Conservation (phyloP, 2,113 vertebrate species). For the Oreochromis aureus region DNA sequence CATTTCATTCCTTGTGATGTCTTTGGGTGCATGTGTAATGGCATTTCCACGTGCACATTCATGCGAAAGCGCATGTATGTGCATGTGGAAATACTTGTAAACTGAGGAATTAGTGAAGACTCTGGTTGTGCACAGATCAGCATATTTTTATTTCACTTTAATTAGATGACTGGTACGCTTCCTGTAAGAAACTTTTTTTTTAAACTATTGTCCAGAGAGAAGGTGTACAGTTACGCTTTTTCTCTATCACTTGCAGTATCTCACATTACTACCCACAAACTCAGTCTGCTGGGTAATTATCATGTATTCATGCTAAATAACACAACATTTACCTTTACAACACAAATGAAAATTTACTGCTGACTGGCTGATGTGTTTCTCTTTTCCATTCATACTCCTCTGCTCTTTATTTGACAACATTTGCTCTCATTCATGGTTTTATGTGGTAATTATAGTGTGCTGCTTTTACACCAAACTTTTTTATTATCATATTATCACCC, state of each 20-base stretch:
- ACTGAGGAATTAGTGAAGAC: not conserved
- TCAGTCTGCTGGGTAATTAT: not conserved
- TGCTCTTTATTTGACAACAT: not conserved
- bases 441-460: not conserved
- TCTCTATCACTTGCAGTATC: not conserved
- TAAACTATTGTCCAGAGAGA: not conserved
- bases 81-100: not conserved
- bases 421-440: not conserved
- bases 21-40: not conserved
- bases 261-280: not conserved
- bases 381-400: not conserved
- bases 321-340: slow-evolving; percentile 1
- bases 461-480: not conserved
- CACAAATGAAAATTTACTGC: not conserved
- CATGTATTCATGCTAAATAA: slow-evolving; percentile 17
- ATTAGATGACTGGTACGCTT: not conserved
- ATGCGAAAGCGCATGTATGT: not conserved
- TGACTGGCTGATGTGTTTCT: not conserved
- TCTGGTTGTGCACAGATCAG: not conserved
- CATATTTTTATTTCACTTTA: not conserved
- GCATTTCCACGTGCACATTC: not conserved
- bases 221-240: not conserved
- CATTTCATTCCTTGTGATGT: slow-evolving; percentile 12
- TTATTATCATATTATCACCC: not conserved
- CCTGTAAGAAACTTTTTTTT: not conserved